A percentile compares a stretch with the other conserved stretches of the same genome.
These are phyloP conservation scores for Neoscelio sp. DNA, from an alignment of 2,888 invertebrate species.

Conservation along the genomic window DNA sequence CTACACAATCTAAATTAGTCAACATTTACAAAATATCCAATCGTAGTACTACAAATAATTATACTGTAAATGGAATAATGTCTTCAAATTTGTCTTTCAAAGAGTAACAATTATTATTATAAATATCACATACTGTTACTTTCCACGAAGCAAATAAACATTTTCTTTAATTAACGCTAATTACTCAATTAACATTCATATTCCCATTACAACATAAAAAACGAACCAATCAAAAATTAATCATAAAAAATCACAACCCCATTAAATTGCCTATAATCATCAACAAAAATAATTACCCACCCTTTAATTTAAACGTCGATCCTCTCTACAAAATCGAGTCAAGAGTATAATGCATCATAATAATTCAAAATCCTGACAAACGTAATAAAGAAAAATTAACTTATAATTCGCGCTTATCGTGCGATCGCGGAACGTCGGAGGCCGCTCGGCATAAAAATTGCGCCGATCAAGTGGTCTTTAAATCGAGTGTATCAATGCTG, in stretches of 20 bases:
- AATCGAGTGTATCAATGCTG: slow-evolving; percentile 37
- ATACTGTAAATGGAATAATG: no score
- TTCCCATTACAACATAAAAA: slow-evolving; percentile 1
- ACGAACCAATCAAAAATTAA: slow-evolving; percentile 48
- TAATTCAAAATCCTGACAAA: slow-evolving; percentile 39
- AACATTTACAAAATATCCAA: no score
- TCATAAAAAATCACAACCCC: slow-evolving; percentile 31
- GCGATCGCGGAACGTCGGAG: neutral
- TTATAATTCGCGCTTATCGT: slow-evolving; percentile 35
- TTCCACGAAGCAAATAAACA: slow-evolving; percentile 24
- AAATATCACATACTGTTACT: slow-evolving; percentile 12
- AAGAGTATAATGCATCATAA: slow-evolving; percentile 18
- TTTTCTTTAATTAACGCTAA: slow-evolving; percentile 53
- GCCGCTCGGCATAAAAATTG: neutral
- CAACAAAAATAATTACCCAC: slow-evolving; percentile 32
- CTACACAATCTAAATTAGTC: no score
- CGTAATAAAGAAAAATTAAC: slow-evolving; percentile 49
- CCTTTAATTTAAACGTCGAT: slow-evolving; percentile 28
- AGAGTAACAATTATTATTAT: slow-evolving; percentile 43
- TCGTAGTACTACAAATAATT: no score
- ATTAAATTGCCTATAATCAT: slow-evolving; percentile 41
- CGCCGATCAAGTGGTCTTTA: slow-evolving; percentile 28
- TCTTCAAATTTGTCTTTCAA: no score
- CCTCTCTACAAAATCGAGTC: neutral
- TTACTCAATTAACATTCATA: slow-evolving; percentile 49